Conservation (phyloP, 1,140 invertebrate genomes). For the Zophobas atratus region DNA sequence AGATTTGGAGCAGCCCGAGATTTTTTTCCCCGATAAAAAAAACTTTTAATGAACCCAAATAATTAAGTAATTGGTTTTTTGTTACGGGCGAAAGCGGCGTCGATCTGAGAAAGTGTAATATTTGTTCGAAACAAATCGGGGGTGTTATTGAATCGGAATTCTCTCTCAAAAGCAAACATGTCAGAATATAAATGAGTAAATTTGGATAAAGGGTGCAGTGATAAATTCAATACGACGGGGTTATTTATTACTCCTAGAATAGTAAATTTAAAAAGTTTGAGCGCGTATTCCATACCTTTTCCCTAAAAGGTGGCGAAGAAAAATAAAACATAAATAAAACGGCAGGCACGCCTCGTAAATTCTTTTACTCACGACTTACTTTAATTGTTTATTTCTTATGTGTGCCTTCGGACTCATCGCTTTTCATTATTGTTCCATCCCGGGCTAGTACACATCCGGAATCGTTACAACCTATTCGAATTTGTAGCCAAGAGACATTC, state of each 20-base stretch:
- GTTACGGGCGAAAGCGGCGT: background rate
- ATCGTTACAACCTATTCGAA: background rate
- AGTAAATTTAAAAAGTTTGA: constrained; percentile 36
- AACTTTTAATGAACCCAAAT: constrained; percentile 37
- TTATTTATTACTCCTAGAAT: constrained; percentile 34
- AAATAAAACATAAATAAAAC: constrained; percentile 27
- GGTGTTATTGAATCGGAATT: constrained; percentile 24
- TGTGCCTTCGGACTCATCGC: background rate
- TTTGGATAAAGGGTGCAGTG: constrained; percentile 40
- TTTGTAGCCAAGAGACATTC: background rate
- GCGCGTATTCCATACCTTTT: constrained; percentile 14
- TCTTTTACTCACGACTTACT: background rate
- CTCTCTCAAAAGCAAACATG: constrained; percentile 32
- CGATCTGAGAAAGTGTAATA: constrained; percentile 10
- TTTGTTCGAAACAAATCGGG: constrained; percentile 32
- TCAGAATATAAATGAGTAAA: constrained; percentile 42
- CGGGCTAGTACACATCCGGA: too few relatives aligned
- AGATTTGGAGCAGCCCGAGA: background rate
- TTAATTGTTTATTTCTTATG: constrained; percentile 31
- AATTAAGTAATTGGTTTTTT: constrained; percentile 35
- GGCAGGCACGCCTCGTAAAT: constrained; percentile 5
- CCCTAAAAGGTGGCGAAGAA: background rate
- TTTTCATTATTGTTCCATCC: background rate
- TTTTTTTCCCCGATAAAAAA: constrained; percentile 11
- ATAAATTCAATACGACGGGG: constrained; percentile 33